Conservation (phyloP, 2,888 invertebrate species). For the Mythimna vitellina region DNA sequence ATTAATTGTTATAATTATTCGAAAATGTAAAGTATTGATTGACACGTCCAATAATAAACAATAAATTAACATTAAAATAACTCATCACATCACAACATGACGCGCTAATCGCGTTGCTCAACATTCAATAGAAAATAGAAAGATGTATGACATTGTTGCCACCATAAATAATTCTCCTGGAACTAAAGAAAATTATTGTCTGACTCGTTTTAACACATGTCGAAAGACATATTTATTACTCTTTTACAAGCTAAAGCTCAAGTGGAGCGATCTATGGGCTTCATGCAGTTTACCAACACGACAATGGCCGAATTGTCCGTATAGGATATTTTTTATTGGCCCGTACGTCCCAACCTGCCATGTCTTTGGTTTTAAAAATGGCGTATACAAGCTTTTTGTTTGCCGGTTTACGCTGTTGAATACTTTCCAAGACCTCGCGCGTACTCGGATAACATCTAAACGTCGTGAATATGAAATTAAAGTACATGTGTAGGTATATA, state of each 20-base stretch:
- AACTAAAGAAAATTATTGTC: constrained; percentile 78
- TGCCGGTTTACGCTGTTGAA: constrained; percentile 91
- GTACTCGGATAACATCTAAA: constrained; percentile 83
- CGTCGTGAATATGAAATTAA: constrained; percentile 90
- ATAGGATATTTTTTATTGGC: constrained; percentile 90
- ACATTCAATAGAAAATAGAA: constrained; percentile 36
- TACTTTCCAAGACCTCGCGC: constrained; percentile 85
- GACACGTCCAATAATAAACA: constrained; percentile 10
- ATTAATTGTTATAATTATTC: too few species aligned
- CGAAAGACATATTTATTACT: constrained; percentile 88
- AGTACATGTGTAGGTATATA: constrained; percentile 90
- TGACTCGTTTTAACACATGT: constrained; percentile 89
- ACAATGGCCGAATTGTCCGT: constrained; percentile 90
- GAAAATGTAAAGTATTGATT: neutral
- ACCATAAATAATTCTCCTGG: constrained; percentile 72
- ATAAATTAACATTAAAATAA: constrained; percentile 9
- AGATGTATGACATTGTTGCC: constrained; percentile 71
- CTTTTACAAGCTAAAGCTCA: constrained; percentile 88
- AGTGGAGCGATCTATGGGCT: constrained; percentile 90
- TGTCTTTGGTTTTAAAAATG: constrained; percentile 92
- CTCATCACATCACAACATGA: constrained; percentile 25
- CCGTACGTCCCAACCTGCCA: constrained; percentile 89
- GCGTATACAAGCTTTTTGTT: constrained; percentile 92
- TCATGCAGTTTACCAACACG: constrained; percentile 91
- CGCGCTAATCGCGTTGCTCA: constrained; percentile 28